Conservation (phyloP, 64 coral and sea anemone genomes). For the Montipora sp. region DNA sequence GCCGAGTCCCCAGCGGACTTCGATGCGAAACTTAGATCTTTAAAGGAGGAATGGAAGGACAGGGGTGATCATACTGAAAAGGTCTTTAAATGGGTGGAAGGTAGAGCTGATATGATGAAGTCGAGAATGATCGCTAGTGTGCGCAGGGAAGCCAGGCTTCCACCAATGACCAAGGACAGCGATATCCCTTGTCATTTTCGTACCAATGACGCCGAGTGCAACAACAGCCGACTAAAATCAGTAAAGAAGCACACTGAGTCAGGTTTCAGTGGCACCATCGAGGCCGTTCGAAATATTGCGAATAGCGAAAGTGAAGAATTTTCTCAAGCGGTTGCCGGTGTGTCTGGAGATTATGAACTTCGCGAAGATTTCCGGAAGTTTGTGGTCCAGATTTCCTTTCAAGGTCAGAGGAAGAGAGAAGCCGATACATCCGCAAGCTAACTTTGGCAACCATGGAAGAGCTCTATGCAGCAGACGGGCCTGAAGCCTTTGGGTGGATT, state of each 20-base stretch:
- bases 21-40: background rate
- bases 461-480: conserved; percentile 13
- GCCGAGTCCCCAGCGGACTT: conserved; percentile 23
- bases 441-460: conserved; percentile 3
- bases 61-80: too few species aligned
- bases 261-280: too few species aligned
- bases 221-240: too few species aligned
- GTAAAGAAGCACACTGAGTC: too few species aligned
- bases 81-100: too few species aligned
- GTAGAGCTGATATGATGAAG: conserved; percentile 26
- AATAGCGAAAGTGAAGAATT: too few species aligned
- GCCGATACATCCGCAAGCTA: background rate
- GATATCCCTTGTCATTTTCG: background rate
- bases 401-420: conserved; percentile 1
- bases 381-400: conserved; percentile 2
- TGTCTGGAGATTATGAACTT: too few species aligned
- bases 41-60: background rate
- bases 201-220: too few species aligned
- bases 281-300: too few species aligned
- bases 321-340: too few species aligned
- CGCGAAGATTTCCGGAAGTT: too few species aligned
- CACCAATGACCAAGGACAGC: conserved; percentile 14
- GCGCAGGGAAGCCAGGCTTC: conserved; percentile 21
- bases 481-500: conserved; percentile 15
- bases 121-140: conserved; percentile 23